Evolutionary conservation across 2,888 invertebrate genomes (phyloP), one percentile per base, ranked within the genome.

Genomic region (Chelonus formosanus): DNA sequence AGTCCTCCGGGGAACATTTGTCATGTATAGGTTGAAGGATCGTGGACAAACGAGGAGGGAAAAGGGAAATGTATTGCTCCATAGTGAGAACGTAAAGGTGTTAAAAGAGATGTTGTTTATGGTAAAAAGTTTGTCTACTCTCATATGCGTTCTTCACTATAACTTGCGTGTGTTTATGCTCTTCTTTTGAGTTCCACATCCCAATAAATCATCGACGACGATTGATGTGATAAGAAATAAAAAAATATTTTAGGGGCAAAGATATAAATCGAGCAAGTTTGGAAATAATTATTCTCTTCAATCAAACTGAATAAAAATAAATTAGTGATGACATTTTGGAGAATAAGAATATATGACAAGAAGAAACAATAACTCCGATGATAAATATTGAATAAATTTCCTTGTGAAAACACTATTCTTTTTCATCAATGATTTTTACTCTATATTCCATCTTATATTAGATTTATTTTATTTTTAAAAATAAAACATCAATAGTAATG

Each of bases 1-100:
- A 72, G 74, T 78, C 81, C 81, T 80, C 72, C 70, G 76, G 75
- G 78, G 74, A 73, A 76, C 75, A 74, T 78, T 75, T 73, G 70
- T 76, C 73, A 74, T 71, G 72, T 73, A 72, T 70, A 73, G 73
- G 71, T 55, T 69, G 58, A 40, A 40, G 43, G 52, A 60, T 59
- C 56, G 52, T 52, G 50, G 59, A 67, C 64, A 69, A 69, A 31
- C 52, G n/a, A 47, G 45, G 47, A 48, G 47, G 47, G 54, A 55
- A 63, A 55, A 62, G 53, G 53, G 74, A 72, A 75, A 74, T 75
- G 75, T 75, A 76, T 67, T 40, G 62, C 5, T 32, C 31, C 57
- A 35, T 44, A 44, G 35, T 7, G 50, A 34, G 44, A 32, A 50
- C 34, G 31, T 32, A 53, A 60, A 62, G 61, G 65, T 65, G 65